Conservation (phyloP, 1,140 invertebrate species). For the Bombyx mori region ASM3026992v2 NC_085107.1:3657501-3658000, state of each 20-base stretch:
- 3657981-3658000: constrained; percentile 73
- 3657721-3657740: constrained; percentile 76
- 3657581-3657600: constrained; percentile 73
- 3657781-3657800: constrained; percentile 40
- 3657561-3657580: not conserved
- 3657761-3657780: constrained; percentile 40
- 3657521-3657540: not conserved
- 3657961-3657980: constrained; percentile 78
- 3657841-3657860: constrained; percentile 51
- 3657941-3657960: constrained; percentile 53
- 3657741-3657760: constrained; percentile 64
- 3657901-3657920: constrained; percentile 74
- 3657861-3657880: constrained; percentile 17
- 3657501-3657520: not conserved
- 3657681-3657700: constrained; percentile 77
- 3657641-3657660: constrained; percentile 72
- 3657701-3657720: constrained; percentile 75
- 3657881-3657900: constrained; percentile 37
- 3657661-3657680: constrained; percentile 72
- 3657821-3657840: constrained; percentile 35
- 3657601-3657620: constrained; percentile 75
- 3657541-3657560: not conserved
- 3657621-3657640: constrained; percentile 76
- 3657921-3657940: constrained; percentile 69
- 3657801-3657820: constrained; percentile 39